Evolutionary conservation across 2,113 vertebrate species (phyloP).

Genomic region (Nesospiza acunhae): DNA sequence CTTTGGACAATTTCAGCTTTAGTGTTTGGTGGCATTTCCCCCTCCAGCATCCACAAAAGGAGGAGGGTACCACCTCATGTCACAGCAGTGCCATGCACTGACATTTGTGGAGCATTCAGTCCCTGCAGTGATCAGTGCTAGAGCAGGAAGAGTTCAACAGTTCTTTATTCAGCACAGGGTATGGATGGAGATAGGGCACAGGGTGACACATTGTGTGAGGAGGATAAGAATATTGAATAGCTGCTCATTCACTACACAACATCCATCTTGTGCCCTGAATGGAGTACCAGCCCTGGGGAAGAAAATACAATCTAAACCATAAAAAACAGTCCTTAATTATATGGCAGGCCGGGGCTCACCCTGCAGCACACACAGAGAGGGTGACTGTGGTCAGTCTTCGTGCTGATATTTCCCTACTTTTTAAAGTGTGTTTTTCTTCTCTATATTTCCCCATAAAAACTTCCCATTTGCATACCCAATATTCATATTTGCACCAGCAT

Average conservation of each 20-base stretch:
- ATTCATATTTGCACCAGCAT: background rate
- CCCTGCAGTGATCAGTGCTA: background rate
- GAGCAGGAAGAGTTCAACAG: slow-evolving; percentile 4
- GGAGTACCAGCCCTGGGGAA: slow-evolving; percentile 25
- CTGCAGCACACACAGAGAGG: background rate
- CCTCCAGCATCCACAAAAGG: background rate
- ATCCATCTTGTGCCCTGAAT: slow-evolving; percentile 44
- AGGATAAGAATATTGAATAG: slow-evolving; percentile 60
- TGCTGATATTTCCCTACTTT: background rate
- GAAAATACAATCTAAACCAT: slow-evolving; percentile 58
- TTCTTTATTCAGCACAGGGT: slow-evolving; percentile 17
- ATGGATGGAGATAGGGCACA: slow-evolving; percentile 17
- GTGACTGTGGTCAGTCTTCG: background rate
- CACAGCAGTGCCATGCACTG: background rate
- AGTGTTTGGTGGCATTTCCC: background rate
- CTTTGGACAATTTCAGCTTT: background rate
- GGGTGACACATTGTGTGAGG: slow-evolving; percentile 56
- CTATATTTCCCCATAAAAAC: background rate
- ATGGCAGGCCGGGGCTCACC: background rate
- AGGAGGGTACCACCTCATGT: background rate
- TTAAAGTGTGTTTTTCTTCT: background rate
- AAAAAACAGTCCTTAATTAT: slow-evolving; percentile 34
- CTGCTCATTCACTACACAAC: slow-evolving; percentile 52
- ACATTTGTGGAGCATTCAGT: background rate
- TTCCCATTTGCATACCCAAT: background rate